Percentiles rank a stretch among this genome's conserved stretches.
Evolutionary conservation across 2,888 invertebrate species (phyloP).

Genomic region (Yponomeuta plumbellus): DNA sequence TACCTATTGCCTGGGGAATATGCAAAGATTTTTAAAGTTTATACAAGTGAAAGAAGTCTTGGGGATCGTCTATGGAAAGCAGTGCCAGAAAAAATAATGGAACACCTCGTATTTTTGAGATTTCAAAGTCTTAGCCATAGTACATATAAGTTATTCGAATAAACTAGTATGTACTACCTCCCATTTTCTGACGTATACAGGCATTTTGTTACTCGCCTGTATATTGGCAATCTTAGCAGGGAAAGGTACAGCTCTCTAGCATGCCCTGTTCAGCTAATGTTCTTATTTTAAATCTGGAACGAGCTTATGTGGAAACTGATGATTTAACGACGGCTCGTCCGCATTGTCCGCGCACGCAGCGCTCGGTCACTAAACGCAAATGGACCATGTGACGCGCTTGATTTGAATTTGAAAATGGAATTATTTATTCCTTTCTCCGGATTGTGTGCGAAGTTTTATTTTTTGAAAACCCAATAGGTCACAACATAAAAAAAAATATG

Average conservation of each 20-base stretch:
- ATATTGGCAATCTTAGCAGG: background rate
- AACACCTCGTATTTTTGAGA: too few relatives aligned
- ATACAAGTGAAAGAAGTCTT: too few relatives aligned
- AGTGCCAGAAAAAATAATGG: too few relatives aligned
- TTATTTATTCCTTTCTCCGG: background rate
- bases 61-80: too few relatives aligned
- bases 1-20: too few relatives aligned
- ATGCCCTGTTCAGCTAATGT: constrained; percentile 41
- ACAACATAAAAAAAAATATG: too few relatives aligned
- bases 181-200: background rate
- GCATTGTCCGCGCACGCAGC: constrained; percentile 69
- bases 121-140: too few relatives aligned
- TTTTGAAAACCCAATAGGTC: too few relatives aligned
- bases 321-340: constrained; percentile 68
- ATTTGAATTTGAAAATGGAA: constrained; percentile 63
- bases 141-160: too few relatives aligned
- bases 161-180: too few relatives aligned
- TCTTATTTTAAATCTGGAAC: constrained; percentile 68
- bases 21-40: too few relatives aligned
- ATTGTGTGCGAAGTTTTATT: background rate
- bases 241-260: constrained; percentile 21
- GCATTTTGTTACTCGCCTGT: too few relatives aligned
- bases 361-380: constrained; percentile 43
- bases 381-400: constrained; percentile 29
- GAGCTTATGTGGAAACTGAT: constrained; percentile 67